Percentiles rank a stretch among this genome's conserved stretches.
phyloP scores from a whole-genome alignment of 2,113 vertebrate genomes.

The Lasiurus cinereus region DNA sequence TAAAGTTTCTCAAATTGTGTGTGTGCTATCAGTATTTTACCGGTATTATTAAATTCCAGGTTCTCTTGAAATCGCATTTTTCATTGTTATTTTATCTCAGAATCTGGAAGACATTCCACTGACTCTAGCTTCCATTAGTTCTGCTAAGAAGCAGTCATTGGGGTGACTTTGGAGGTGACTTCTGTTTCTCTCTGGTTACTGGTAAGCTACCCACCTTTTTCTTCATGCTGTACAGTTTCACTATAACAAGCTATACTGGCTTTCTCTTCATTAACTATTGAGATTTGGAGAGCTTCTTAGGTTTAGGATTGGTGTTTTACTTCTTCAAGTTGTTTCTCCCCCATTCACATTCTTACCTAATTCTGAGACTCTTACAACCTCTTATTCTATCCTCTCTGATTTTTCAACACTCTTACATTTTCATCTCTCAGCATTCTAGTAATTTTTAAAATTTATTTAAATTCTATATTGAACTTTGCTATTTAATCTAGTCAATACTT shows the following conservation, averaged over 20 bases:
- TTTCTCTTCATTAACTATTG: background rate
- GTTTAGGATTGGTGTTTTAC: background rate
- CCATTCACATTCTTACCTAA: background rate
- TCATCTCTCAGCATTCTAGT: background rate
- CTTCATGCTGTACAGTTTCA: background rate
- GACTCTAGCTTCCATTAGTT: background rate
- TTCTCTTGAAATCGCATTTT: background rate
- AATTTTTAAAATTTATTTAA: background rate
- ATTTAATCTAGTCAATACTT: background rate
- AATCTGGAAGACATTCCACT: background rate
- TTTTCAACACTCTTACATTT: background rate
- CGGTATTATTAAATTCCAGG: background rate
- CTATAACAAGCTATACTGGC: background rate
- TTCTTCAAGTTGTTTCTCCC: background rate
- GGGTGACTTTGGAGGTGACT: background rate
- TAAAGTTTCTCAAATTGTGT: background rate
- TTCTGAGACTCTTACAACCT: background rate
- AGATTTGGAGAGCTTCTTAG: fast-evolving
- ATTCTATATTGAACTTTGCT: background rate
- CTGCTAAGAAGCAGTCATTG: background rate
- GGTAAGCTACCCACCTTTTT: background rate
- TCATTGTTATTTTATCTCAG: background rate
- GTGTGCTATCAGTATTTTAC: background rate
- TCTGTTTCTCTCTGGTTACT: background rate
- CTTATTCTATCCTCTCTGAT: background rate